Conservation (phyloP, 2,888 invertebrate genomes). For the Lathronympha strigana region DNA sequence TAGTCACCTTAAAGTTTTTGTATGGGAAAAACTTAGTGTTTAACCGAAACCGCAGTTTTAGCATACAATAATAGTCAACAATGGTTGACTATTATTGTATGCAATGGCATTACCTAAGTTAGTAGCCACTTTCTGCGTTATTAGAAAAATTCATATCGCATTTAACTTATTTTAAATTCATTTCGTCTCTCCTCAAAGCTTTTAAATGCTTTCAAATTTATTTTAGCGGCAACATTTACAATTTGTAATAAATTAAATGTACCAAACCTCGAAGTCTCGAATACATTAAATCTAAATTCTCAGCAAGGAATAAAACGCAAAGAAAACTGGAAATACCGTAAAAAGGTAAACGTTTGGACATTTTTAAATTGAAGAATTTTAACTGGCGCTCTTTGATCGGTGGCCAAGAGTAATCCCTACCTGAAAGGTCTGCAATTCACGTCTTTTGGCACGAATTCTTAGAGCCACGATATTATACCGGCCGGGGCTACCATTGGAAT, state of each 20-base stretch:
- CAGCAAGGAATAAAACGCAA: slow-evolving; percentile 16
- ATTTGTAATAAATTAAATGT: slow-evolving; percentile 9
- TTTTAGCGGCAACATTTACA: background rate
- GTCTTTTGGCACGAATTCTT: slow-evolving; percentile 74
- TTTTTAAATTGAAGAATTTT: slow-evolving; percentile 41
- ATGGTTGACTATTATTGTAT: too few species aligned
- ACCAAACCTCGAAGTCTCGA: background rate
- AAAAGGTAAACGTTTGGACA: slow-evolving; percentile 40
- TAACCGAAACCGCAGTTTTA: too few species aligned
- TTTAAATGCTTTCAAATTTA: background rate
- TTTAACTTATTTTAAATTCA: too few species aligned
- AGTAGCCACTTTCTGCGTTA: too few species aligned
- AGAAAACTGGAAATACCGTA: slow-evolving; percentile 20
- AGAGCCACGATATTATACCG: slow-evolving; percentile 53
- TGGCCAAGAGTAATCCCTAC: slow-evolving; percentile 70
- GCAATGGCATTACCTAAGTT: too few species aligned
- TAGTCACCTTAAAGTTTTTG: too few species aligned
- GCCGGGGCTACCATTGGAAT: slow-evolving; percentile 14
- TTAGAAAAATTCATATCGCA: too few species aligned
- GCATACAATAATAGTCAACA: too few species aligned
- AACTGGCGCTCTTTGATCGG: slow-evolving; percentile 58
- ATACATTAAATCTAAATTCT: slow-evolving; percentile 27
- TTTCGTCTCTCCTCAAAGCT: background rate
- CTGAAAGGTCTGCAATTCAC: slow-evolving; percentile 65
- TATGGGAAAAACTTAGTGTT: too few species aligned